A percentile compares a stretch with the other conserved stretches of the same genome.
These are phyloP conservation scores for Tachyglossus aculeatus DNA, from an alignment of 2,797 vertebrate species.

Conservation along the genomic window DNA sequence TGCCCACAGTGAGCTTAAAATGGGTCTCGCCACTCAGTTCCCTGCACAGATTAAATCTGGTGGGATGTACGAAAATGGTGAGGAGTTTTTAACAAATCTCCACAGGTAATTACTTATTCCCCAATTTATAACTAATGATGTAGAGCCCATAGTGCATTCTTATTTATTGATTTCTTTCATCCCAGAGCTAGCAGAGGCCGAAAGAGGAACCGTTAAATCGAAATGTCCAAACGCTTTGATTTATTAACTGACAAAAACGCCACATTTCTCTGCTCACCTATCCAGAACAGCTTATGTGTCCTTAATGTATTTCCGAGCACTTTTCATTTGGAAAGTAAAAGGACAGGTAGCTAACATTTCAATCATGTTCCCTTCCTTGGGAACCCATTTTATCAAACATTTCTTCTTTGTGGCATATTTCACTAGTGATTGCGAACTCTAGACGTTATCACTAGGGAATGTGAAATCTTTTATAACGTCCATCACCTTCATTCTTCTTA, in stretches of 20 bases:
- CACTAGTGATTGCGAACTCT: not conserved
- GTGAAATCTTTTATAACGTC: not conserved
- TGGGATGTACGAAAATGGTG: slow-evolving; percentile 32
- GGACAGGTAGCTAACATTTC: not conserved
- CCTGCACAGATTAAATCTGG: no score
- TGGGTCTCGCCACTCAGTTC: no score
- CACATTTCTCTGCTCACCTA: slow-evolving; percentile 22
- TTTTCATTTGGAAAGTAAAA: slow-evolving; percentile 23
- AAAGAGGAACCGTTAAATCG: slow-evolving; percentile 55
- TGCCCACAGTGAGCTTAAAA: no score
- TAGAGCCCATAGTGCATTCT: slow-evolving; percentile 29
- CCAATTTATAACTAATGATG: slow-evolving; percentile 38
- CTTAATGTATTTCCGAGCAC: slow-evolving; percentile 34
- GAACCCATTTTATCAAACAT: not conserved
- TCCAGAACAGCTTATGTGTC: slow-evolving; percentile 32
- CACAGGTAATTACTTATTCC: slow-evolving; percentile 31
- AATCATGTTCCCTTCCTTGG: not conserved
- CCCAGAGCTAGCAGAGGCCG: slow-evolving; percentile 43
- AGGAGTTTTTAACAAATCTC: slow-evolving; percentile 46
- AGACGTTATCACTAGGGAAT: slow-evolving; percentile 6
- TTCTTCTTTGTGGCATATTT: not conserved
- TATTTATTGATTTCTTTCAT: slow-evolving; percentile 56
- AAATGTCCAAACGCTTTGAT: slow-evolving; percentile 43
- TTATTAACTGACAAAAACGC: slow-evolving; percentile 48
- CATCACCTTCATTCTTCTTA: not conserved